phyloP scores from a whole-genome alignment of 1,140 invertebrate genomes.

The Propsilocerus akamusi region DNA sequence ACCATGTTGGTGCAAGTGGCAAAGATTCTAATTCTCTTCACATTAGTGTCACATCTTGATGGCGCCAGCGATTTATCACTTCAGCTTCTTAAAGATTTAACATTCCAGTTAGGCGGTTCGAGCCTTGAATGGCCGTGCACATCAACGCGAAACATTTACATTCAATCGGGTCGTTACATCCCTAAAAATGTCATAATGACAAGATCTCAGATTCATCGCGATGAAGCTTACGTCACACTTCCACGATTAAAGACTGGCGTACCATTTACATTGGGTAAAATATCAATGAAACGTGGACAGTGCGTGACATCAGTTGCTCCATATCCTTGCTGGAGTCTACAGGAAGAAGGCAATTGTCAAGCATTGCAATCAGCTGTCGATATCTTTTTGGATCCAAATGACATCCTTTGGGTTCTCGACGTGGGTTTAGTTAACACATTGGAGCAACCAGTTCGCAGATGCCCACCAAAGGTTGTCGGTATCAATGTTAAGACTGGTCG shows the following conservation, averaged over 20 bases:
- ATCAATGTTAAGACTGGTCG: constrained; percentile 35
- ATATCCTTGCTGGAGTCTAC: constrained; percentile 38
- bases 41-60: not conserved
- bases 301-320: constrained; percentile 28
- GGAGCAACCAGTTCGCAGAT: constrained; percentile 36
- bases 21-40: not conserved
- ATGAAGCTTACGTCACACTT: constrained; percentile 33
- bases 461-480: constrained; percentile 44
- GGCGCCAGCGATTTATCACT: constrained; percentile 12
- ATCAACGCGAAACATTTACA: constrained; percentile 35
- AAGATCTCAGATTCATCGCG: constrained; percentile 33
- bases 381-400: constrained; percentile 31
- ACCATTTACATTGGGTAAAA: constrained; percentile 37
- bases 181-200: constrained; percentile 38
- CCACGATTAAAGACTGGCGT: constrained; percentile 36
- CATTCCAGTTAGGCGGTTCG: constrained; percentile 26
- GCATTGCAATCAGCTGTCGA: constrained; percentile 40
- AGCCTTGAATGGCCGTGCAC: constrained; percentile 34
- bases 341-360: constrained; percentile 39
- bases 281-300: constrained; percentile 27
- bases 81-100: constrained; percentile 16
- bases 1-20: not conserved
- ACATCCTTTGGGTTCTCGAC: constrained; percentile 48
- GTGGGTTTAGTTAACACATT: constrained; percentile 43
- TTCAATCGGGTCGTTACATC: constrained; percentile 31